phyloP scores from a whole-genome alignment of 2,888 invertebrate genomes.

The Plagodis pulveraria region DNA sequence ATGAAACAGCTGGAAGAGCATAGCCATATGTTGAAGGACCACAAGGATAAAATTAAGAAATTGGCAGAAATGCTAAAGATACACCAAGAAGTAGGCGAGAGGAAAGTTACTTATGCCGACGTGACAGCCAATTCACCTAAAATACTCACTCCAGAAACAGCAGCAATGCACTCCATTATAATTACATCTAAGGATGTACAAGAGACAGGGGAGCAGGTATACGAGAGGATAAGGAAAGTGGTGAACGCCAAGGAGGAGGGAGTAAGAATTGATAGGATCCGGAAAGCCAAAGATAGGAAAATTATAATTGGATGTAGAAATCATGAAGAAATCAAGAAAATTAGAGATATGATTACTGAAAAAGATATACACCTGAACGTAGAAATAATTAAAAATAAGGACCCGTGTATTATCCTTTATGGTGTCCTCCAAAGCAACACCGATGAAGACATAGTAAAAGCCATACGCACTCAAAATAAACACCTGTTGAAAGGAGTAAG shows the following conservation, averaged over 20 bases:
- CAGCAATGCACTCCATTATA: constrained; percentile 13
- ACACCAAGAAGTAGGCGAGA: too few species aligned
- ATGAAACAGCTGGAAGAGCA: not conserved
- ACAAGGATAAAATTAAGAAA: not conserved
- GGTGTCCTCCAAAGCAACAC: too few species aligned
- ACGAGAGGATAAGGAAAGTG: constrained; percentile 11
- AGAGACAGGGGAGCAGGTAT: constrained; percentile 10
- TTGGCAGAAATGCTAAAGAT: not conserved
- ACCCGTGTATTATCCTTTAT: too few species aligned
- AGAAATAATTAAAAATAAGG: too few species aligned
- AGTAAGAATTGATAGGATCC: too few species aligned
- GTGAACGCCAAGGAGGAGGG: too few species aligned
- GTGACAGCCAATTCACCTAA: not conserved
- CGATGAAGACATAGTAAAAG: constrained; percentile 8
- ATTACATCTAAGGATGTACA: not conserved
- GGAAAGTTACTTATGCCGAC: not conserved
- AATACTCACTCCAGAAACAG: not conserved
- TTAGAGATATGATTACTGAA: constrained; percentile 1
- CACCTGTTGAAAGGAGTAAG: not conserved
- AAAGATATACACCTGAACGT: not conserved
- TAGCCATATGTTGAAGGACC: not conserved
- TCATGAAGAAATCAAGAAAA: constrained; percentile 1
- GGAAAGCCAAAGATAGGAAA: constrained; percentile 16
- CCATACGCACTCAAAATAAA: constrained; percentile 7
- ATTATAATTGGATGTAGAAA: constrained; percentile 12